A percentile compares a stretch with the other conserved stretches of the same genome.
phyloP scores from a whole-genome alignment of 2,797 vertebrate species.

The Manis pentadactyla region DNA sequence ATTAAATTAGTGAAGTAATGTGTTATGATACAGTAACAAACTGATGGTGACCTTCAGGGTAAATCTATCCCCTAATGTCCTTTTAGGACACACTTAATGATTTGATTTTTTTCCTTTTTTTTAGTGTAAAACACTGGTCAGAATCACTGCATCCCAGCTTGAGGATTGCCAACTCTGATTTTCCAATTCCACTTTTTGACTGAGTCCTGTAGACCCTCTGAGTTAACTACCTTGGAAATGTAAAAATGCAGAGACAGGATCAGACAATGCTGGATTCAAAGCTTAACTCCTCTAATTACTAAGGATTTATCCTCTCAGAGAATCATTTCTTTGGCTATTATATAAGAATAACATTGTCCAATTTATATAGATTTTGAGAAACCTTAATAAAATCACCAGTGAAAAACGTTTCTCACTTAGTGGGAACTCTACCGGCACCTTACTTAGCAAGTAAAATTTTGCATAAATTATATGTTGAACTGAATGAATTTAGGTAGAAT shows the following conservation, averaged over 20 bases:
- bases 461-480: background rate
- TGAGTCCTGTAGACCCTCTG: background rate
- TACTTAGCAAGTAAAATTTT: background rate
- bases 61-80: background rate
- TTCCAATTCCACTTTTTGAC: too few species aligned
- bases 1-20: background rate
- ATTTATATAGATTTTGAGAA: background rate
- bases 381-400: background rate
- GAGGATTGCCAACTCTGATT: background rate
- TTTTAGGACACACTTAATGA: background rate
- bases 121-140: background rate
- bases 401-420: background rate
- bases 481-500: background rate
- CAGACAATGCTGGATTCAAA: background rate
- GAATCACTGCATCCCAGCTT: accelerated
- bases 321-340: background rate
- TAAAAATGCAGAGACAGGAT: background rate
- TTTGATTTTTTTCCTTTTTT: background rate
- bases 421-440: background rate
- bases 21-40: background rate
- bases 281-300: background rate
- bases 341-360: background rate
- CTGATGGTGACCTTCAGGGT: background rate
- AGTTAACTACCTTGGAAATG: background rate
- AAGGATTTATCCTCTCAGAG: background rate